Evolutionary conservation across 2,888 invertebrate genomes (phyloP), one percentile per base, ranked within the genome.

Genomic region (Euplexia lucipara): DNA sequence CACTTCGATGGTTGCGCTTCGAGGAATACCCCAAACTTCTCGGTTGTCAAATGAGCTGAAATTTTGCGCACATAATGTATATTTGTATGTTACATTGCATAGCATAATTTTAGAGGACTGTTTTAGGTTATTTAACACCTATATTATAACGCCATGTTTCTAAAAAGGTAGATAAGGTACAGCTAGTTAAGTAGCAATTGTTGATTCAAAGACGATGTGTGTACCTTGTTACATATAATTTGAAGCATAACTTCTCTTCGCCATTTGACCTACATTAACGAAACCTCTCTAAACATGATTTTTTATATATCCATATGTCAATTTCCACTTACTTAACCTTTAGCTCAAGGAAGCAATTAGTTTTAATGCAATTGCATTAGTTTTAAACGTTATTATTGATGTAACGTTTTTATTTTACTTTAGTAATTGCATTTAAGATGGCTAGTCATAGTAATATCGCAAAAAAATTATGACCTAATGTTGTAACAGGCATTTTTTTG

Each of bases 321-420:
- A 77, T 80, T 67, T 54, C 66, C 72, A 62, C 54, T 62, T 53
- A 69, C 54, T 53, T 34, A 79, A 79, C 81, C 81, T 81, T 77
- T 70, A 42, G 14, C 34, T 79, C 73, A 71, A 78, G 81, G 81
- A 81, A 81, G 82, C 78, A 75, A 81, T 81, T 78, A 79, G 60
- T 49, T 69, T 64, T 79, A 79, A 81, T 79, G 70, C 61, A 72
- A 14, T 68, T 65, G 61, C 71, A 78, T 81, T 78, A 62, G 60
- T 47, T 53, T 53, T 37, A 37, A 61, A 44, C 12, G 47, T 66
- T 62, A 65, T 57, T 49, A 35, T 49, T 62, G 53, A 51, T 48
- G 61, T 61, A 62, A 41, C 49, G 30, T 34, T 47, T 58, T 75
- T 30, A 1, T 32, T 9, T 39, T 34, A 22, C 32, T 41, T 48